Base-by-base conservation (phyloP, 2,888 invertebrate species). In the Xestia rhomboidea region DNA sequence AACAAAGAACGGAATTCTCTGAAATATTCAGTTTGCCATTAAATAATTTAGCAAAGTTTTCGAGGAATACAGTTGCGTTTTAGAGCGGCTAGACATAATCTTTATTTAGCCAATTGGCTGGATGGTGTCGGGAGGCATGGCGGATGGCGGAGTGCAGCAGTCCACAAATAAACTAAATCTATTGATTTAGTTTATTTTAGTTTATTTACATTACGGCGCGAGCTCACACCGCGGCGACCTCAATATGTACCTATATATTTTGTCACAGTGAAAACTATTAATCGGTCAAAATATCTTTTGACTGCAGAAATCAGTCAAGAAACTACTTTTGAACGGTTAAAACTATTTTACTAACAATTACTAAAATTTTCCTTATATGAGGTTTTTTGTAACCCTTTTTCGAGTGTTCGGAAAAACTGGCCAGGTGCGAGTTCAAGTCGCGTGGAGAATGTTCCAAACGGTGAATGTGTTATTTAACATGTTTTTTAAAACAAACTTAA, bases 151-250 rank as follows among this genome's bases (percentile, higher is more conserved):
- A 90, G 89, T 93, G 92, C 92, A 89, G 89, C 87, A 90, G 88
- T 91, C 93, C 92, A 93, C 91, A 94, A 95, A 95, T 95, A 95
- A 93, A 92, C 90, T 87, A 85, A 93, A 95, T 95, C 95, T 92
- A 95, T n/a, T n/a, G n/a, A n/a, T n/a, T n/a, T n/a, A n/a, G n/a
- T n/a, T n/a, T n/a, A n/a, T n/a, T n/a, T n/a, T n/a, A n/a, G n/a
- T n/a, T n/a, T n/a, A n/a, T n/a, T n/a, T n/a, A n/a, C 86, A 85
- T 84, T 89, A 88, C 87, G 81, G 87, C 85, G 84, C 85, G 81
- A 82, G 84, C 81, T 78, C 87, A 86, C 85, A 79, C 87, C 87
- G 79, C 84, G 77, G 81, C 88, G 84, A 86, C 87, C 85, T 88
- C 82, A 87, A 84, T 87, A 79, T 87, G 38, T 38, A 63, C 34